Percentiles rank a stretch among this genome's conserved stretches.
Conservation (phyloP, 2,888 invertebrate species). For the Aphodius sticticus region DNA sequence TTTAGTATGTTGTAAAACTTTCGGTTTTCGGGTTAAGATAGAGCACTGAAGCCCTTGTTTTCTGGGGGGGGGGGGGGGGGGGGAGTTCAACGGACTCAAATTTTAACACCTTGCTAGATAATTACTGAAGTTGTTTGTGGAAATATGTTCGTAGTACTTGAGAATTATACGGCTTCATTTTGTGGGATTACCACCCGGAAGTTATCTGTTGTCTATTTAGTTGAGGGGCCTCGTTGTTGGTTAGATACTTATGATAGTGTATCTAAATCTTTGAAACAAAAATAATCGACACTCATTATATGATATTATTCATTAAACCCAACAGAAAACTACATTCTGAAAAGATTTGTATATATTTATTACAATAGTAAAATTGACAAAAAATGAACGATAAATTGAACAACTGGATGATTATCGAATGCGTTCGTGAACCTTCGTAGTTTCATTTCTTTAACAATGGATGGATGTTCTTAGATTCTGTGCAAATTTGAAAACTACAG, state of each 20-base stretch:
- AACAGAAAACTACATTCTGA: no score
- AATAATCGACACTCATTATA: no score
- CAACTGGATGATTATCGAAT: no score
- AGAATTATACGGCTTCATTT: neutral
- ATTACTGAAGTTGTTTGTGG: slow-evolving; percentile 4
- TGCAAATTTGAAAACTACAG: neutral
- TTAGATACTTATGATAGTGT: no score
- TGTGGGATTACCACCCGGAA: neutral
- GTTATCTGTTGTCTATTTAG: neutral
- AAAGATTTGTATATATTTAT: no score
- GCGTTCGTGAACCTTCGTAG: no score
- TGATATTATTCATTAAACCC: no score
- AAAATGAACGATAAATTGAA: no score
- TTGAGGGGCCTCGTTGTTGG: neutral
- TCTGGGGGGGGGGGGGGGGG: neutral
- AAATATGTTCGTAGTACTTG: neutral
- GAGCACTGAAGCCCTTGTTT: neutral
- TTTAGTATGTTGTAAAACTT: slow-evolving; percentile 13
- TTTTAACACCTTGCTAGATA: neutral
- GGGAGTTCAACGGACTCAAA: neutral
- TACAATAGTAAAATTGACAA: no score
- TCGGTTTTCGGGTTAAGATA: neutral
- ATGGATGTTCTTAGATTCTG: neutral
- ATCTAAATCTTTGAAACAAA: no score
- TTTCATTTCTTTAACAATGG: neutral